phyloP scores from a whole-genome alignment of 2,888 invertebrate species.

The Andrena bucephala region DNA sequence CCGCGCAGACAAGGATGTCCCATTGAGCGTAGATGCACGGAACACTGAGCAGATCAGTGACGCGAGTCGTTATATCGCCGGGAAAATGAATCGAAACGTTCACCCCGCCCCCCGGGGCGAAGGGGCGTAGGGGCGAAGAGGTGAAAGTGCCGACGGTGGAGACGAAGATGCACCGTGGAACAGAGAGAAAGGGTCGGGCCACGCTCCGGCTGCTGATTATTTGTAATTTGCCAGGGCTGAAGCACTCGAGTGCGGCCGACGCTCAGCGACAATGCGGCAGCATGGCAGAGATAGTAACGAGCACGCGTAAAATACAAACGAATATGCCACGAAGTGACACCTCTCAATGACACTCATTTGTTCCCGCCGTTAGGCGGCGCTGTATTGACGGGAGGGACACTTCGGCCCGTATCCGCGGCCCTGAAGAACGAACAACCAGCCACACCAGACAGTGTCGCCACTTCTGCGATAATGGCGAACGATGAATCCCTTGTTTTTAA shows the following conservation, averaged over 20 bases:
- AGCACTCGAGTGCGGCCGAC: slow-evolving; percentile 78
- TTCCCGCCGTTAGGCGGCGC: slow-evolving; percentile 52
- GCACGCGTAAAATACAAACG: slow-evolving; percentile 82
- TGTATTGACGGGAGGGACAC: slow-evolving; percentile 49
- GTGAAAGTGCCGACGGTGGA: slow-evolving; percentile 36
- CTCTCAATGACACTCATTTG: slow-evolving; percentile 83
- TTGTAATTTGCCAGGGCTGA: slow-evolving; percentile 78
- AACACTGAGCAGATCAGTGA: slow-evolving; percentile 70
- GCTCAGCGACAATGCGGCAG: slow-evolving; percentile 75
- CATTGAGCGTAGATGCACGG: slow-evolving; percentile 46
- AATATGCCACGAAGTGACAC: slow-evolving; percentile 85
- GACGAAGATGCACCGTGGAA: slow-evolving; percentile 42
- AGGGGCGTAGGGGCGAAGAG: slow-evolving; percentile 31
- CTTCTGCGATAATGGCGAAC: slow-evolving; percentile 82
- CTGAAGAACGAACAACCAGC: slow-evolving; percentile 43
- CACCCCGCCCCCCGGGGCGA: background rate
- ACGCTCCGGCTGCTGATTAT: slow-evolving; percentile 75
- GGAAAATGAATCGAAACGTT: slow-evolving; percentile 75
- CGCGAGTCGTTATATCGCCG: slow-evolving; percentile 73
- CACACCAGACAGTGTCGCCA: slow-evolving; percentile 61
- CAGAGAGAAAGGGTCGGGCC: slow-evolving; percentile 33
- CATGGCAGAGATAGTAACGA: slow-evolving; percentile 75
- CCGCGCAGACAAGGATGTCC: slow-evolving; percentile 32
- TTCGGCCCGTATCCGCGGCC: slow-evolving; percentile 54
- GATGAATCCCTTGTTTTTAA: slow-evolving; percentile 84